Percentiles rank a stretch among this genome's conserved stretches.
These are phyloP conservation scores for Limnephilus marmoratus DNA, from an alignment of 2,888 invertebrate species.

Conservation along the genomic window DNA sequence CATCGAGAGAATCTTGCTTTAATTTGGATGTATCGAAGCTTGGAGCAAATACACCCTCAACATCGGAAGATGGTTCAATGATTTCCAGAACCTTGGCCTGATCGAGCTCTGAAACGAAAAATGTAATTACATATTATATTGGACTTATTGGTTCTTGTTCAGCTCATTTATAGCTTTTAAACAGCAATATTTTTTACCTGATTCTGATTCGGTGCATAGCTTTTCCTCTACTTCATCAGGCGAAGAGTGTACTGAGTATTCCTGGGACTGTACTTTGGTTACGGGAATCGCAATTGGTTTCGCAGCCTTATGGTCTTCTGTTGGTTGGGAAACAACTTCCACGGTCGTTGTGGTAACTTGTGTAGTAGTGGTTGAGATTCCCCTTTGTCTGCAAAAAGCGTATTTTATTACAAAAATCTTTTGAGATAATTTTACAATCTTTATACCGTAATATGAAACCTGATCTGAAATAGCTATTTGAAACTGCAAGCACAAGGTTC, in stretches of 20 bases:
- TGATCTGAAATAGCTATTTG: neutral
- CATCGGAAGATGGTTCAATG: slow-evolving; percentile 75
- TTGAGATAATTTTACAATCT: too few species aligned
- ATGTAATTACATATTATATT: neutral
- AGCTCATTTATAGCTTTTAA: slow-evolving; percentile 20
- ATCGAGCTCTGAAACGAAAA: slow-evolving; percentile 73
- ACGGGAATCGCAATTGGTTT: slow-evolving; percentile 42
- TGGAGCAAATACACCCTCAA: slow-evolving; percentile 72
- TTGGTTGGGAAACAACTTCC: neutral
- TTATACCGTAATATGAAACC: neutral
- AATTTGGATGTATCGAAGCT: slow-evolving; percentile 75
- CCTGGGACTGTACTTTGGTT: slow-evolving; percentile 39
- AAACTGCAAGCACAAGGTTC: neutral
- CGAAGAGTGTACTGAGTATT: slow-evolving; percentile 76
- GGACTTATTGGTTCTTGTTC: neutral
- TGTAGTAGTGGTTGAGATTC: neutral
- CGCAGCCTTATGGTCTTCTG: neutral
- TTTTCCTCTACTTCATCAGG: slow-evolving; percentile 78
- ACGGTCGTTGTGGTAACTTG: neutral
- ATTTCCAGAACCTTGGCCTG: slow-evolving; percentile 77
- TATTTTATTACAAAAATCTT: too few species aligned
- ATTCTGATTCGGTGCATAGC: slow-evolving; percentile 77
- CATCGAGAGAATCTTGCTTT: slow-evolving; percentile 76
- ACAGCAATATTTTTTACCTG: slow-evolving; percentile 69
- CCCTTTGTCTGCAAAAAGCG: slow-evolving; percentile 14